Percentiles rank a stretch among this genome's conserved stretches.
Evolutionary conservation across 2,113 vertebrate genomes (phyloP).

Genomic region (Balaeniceps rex): DNA sequence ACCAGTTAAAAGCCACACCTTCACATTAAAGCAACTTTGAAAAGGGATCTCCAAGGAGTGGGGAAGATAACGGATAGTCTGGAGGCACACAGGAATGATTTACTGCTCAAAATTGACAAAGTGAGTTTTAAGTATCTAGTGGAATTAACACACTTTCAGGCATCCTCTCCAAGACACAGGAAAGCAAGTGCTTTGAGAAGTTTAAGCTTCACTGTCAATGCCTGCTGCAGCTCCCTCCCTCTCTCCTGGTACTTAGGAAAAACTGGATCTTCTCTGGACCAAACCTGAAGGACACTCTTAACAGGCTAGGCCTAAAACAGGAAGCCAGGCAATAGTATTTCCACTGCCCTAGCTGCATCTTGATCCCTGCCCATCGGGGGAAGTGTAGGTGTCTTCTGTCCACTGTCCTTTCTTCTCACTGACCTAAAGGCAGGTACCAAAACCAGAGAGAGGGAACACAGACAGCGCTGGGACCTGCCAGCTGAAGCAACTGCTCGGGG

Average conservation of each 20-base stretch:
- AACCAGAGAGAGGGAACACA: neutral
- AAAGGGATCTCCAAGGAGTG: neutral
- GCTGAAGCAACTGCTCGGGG: neutral
- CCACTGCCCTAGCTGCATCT: neutral
- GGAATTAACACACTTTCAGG: neutral
- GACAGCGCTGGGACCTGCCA: neutral
- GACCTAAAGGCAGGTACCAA: neutral
- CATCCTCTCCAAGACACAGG: neutral
- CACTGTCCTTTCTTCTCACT: neutral
- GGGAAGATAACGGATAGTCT: neutral
- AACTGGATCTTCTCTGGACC: neutral
- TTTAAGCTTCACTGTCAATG: neutral
- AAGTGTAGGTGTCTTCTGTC: neutral
- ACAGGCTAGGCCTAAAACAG: neutral
- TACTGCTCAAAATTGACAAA: neutral
- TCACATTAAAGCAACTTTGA: neutral
- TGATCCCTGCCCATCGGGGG: neutral
- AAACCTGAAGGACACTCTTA: neutral
- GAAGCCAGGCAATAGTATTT: neutral
- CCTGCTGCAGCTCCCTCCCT: neutral
- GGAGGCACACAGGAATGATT: neutral
- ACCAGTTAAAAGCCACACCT: neutral
- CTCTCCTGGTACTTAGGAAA: neutral
- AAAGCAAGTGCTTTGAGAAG: neutral
- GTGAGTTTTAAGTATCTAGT: neutral